Base-by-base conservation (phyloP, 2,113 vertebrate genomes). In the Prochilodus magdalenae region DNA sequence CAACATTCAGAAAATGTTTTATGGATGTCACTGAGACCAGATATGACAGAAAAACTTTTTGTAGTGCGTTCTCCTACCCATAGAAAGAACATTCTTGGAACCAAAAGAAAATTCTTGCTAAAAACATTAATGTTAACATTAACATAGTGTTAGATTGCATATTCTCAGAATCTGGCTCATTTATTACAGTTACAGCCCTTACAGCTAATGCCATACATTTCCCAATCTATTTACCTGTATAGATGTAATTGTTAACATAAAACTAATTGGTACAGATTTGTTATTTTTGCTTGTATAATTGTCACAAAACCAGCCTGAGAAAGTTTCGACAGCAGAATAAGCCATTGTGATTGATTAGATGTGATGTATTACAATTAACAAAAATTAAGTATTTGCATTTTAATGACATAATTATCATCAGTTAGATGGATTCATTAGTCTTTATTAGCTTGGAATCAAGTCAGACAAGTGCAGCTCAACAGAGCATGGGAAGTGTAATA, bases 301-400 rank as follows among this genome's bases (percentile, higher is more conserved):
- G 36, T 13, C 26, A 67, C 51, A 79, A 84, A 80, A 79, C 77
- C 53, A 73, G 66, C 63, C n/a, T 73, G 4, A 51, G 77, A 82
- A 91, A 91, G 89, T 84, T 79, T 73, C 66, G 73, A 29, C 83
- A 49, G 87, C 87, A 87, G 84, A 89, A 89, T 84, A 84, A 93
- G 92, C 81, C 92, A 69, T 88, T 89, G 84, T 93, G 93, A 95
- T 94, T 94, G 96, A 98, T 96, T 94, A 88, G 86, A 95, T 95
- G 87, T 94, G 93, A 96, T 97, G 94, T 93, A 89, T 90, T 95
- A 94, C 93, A 97, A 98, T 97, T 96, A 97, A 91, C 91, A 95
- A 93, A 94, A 96, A 95, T 92, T 92, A 96, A 94, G 91, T 89
- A 97, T 98, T 98, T 98, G 96, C 97, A 98, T 99, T 96, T 99